phyloP scores from a whole-genome alignment of 2,888 invertebrate genomes.

The Cylindroiulus punctatus region DNA sequence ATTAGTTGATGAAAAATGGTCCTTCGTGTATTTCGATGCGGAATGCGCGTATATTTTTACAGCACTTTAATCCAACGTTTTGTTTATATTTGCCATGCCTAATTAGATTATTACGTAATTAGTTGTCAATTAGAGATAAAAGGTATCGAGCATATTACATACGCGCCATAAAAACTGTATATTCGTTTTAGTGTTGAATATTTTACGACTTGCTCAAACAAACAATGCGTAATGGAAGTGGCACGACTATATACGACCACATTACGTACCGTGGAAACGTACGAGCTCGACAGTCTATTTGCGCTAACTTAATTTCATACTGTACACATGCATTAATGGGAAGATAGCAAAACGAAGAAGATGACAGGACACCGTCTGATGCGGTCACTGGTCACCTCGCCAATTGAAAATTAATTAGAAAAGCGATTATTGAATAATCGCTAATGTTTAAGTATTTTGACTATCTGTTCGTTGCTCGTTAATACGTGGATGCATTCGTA shows the following conservation, averaged over 20 bases:
- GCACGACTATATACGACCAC: background rate
- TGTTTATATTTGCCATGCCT: slow-evolving; percentile 12
- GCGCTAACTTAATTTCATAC: background rate
- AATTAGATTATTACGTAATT: slow-evolving; percentile 26
- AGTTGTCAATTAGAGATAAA: slow-evolving; percentile 29
- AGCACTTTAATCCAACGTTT: slow-evolving; percentile 1
- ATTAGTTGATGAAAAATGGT: background rate
- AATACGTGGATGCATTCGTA: background rate
- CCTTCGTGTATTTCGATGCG: background rate
- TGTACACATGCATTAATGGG: no score
- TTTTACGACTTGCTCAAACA: background rate
- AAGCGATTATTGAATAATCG: no score
- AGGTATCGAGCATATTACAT: background rate
- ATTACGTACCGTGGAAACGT: no score
- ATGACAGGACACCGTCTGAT: no score
- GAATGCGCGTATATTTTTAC: background rate
- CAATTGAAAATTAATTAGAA: no score
- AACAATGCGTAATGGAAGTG: slow-evolving; percentile 33
- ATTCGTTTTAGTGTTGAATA: slow-evolving; percentile 20
- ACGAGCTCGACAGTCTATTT: background rate
- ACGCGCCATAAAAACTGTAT: background rate
- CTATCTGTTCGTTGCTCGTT: no score
- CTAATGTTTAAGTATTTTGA: no score
- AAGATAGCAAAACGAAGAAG: no score
- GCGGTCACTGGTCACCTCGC: no score